Evolutionary conservation across 2,888 invertebrate genomes (phyloP), one percentile per base, ranked within the genome.

Genomic region (Hedya salicella): DNA sequence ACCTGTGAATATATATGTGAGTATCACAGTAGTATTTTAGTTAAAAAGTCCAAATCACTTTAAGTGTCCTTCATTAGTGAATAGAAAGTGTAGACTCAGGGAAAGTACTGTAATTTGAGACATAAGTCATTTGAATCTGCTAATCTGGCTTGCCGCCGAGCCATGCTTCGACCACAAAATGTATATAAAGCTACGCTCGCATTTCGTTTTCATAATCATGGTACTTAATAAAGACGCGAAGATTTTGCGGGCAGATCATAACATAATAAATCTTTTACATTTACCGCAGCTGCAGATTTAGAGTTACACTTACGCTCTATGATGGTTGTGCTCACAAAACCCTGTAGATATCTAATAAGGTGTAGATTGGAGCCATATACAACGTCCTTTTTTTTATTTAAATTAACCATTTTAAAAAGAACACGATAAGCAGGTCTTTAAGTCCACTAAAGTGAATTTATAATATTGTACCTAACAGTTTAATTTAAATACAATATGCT

Each of bases 111-210:
- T 40, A 32, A 40, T 50, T 56, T 42, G 3, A 56, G 49, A 32
- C 16, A 4, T 53, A 54, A 46, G 42, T 36, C 21, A 52, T 56
- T 50, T 32, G 46, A 44, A 48, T 53, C 25, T 48, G n/a, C 11
- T 46, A 65, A 64, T 57, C 40, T 60, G 53, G 64, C 53, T 40
- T 30, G 53, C 65, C 60, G 40, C 59, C 11, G 19, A 60, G 36
- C 44, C 19, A 42, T 21, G 36, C 25, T 36, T 53, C 40, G 30
- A 48, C 65, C 65, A 40, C 60, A 65, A 48, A 30, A 30, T 40
- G 53, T 39, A 52, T 50, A 57, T n/a, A 25, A 36, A 3, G 32
- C 16, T 16, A 40, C 0, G 6, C 16, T 5, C 17, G 14, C 8
- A 13, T 50, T 32, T 57, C 19, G 21, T 13, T 57, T 19, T 56